These are phyloP conservation scores for Acanthornis magna DNA, from an alignment of 2,797 vertebrate species.

Conservation along the genomic window DNA sequence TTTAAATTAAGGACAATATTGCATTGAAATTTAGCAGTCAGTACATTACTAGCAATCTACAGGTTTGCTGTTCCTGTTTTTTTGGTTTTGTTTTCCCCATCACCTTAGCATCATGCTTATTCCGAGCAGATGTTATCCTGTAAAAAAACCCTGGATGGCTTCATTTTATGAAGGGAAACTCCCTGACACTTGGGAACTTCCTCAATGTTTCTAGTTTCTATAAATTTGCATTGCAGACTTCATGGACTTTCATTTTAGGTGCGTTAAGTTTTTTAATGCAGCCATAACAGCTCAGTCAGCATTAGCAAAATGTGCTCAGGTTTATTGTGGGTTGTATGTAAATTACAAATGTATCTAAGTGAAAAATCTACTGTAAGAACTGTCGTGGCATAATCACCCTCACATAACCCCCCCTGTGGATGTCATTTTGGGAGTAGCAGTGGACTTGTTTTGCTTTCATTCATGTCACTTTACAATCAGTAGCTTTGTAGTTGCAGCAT, in stretches of 20 bases:
- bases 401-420: neutral
- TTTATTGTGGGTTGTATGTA: neutral
- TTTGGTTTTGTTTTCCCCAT: accelerated
- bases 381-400: neutral
- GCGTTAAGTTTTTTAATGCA: neutral
- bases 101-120: neutral
- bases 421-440: neutral
- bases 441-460: neutral
- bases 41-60: neutral
- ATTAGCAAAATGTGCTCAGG: neutral
- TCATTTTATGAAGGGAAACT: neutral
- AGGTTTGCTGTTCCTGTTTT: neutral
- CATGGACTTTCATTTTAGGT: neutral
- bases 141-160: neutral
- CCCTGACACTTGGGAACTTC: neutral
- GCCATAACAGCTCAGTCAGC: neutral
- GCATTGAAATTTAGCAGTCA: neutral
- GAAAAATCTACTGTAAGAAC: neutral
- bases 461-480: neutral
- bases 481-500: neutral
- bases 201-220: neutral
- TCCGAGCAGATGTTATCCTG: neutral
- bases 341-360: accelerated
- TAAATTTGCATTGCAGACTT: neutral
- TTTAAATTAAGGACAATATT: neutral